Percentiles rank a stretch among this genome's conserved stretches.
Conservation (phyloP, 2,888 invertebrate species). For the Anaspis maculata region DNA sequence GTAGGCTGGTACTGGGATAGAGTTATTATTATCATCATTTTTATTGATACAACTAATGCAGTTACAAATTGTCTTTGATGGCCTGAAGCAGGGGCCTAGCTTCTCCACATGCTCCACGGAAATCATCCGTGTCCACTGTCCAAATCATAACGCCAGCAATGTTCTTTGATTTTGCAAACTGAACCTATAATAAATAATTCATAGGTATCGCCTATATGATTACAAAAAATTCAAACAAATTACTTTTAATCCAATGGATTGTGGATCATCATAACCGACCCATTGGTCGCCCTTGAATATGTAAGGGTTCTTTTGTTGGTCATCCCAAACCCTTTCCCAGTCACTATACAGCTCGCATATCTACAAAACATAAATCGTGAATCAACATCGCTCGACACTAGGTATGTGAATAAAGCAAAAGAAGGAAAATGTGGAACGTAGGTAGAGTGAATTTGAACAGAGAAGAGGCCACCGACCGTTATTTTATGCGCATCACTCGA, state of each 20-base stretch:
- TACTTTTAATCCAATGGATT: slow-evolving; percentile 23
- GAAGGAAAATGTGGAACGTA: neutral
- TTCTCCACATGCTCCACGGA: slow-evolving; percentile 20
- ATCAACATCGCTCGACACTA: no score
- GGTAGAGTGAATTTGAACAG: no score
- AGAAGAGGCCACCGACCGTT: no score
- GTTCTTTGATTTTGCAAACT: slow-evolving; percentile 16
- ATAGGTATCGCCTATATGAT: slow-evolving; percentile 1
- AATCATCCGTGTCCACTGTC: slow-evolving; percentile 23
- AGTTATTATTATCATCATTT: no score
- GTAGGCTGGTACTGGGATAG: no score
- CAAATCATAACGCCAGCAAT: slow-evolving; percentile 25
- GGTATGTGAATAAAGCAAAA: slow-evolving; percentile 1
- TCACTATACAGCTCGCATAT: slow-evolving; percentile 12
- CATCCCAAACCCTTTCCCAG: slow-evolving; percentile 21
- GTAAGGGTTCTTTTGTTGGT: slow-evolving; percentile 24
- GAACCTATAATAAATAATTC: slow-evolving; percentile 13
- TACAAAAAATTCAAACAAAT: neutral
- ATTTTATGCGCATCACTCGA: no score
- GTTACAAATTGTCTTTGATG: slow-evolving; percentile 14
- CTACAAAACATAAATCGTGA: no score
- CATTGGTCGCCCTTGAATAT: slow-evolving; percentile 22
- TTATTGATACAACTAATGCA: no score
- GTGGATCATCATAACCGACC: slow-evolving; percentile 25
- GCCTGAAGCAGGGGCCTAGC: slow-evolving; percentile 18